Evolutionary conservation across 2,113 vertebrate species (phyloP), one percentile per base, ranked within the genome.

Genomic region (Merops nubicus): DNA sequence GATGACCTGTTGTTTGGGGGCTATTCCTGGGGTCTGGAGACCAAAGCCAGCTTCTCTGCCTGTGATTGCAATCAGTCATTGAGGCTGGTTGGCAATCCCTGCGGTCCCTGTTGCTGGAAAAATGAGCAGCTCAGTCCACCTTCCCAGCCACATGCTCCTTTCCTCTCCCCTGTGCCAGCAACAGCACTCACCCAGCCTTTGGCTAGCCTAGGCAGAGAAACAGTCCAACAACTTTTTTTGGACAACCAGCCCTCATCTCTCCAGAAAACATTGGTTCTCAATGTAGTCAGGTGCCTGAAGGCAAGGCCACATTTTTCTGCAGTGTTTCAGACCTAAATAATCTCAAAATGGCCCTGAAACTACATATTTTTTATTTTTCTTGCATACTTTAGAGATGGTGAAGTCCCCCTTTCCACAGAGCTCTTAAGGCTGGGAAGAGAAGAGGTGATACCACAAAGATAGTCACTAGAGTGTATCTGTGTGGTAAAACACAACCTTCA

Each of bases 251-350:
- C 51, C 56, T 65, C 83, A 59, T 77, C 63, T 81, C 57, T 56
- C 19, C 56, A 51, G 69, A 82, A 73, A 82, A 76, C 83, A n/a
- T 6, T 59, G 54, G 29, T 77, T 93, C 91, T 59, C 91, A 50
- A 70, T 81, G 80, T 92, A 68, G 91, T 89, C 83, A 81, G 45
- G 76, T 93, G 83, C 79, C 83, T 12, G 11, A 92, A 87, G 68
- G 76, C 91, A 95, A 77, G 51, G 54, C 60, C 5, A 6, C 5
- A 0, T 84, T 93, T 86, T 92, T 91, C 79, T 67, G 83, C 70
- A 74, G 25, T 13, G 9, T 75, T 94, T 84, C 68, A 84, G 68
- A 21, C 51, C 83, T 20, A 21, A 73, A 77, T 81, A 45, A 84
- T 31, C 59, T 63, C 6, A 5, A 89, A 43, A 8, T 19, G 26